These are phyloP conservation scores for Hypomecis punctinalis DNA, from an alignment of 2,888 invertebrate species.

Conservation along the genomic window DNA sequence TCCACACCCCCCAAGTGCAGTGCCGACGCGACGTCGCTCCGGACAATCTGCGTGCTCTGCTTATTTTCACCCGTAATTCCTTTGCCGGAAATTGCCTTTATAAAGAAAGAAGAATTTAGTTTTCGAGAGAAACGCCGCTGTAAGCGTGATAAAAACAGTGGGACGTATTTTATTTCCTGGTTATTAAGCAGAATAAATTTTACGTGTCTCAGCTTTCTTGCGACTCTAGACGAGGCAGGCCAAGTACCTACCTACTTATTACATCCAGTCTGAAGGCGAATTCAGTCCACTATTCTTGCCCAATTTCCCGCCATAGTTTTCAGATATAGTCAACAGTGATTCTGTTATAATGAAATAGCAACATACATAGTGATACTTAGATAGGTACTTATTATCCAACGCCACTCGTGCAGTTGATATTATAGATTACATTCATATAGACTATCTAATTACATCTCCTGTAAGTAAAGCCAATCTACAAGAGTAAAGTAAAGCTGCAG, in stretches of 20 bases:
- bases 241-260: background rate
- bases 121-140: constrained; percentile 60
- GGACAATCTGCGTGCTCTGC: constrained; percentile 85
- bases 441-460: too few species aligned
- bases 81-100: constrained; percentile 84
- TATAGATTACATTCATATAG: too few species aligned
- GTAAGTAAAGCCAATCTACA: too few species aligned
- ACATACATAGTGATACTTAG: too few species aligned
- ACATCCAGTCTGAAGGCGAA: background rate
- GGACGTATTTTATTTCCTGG: constrained; percentile 47
- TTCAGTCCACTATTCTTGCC: background rate
- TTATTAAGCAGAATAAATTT: constrained; percentile 40
- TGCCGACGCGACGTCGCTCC: constrained; percentile 80
- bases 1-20: constrained; percentile 76
- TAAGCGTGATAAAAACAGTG: constrained; percentile 59
- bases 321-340: too few species aligned
- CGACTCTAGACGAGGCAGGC: constrained; percentile 3
- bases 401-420: too few species aligned
- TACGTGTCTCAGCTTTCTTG: constrained; percentile 26
- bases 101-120: constrained; percentile 76
- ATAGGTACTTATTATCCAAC: too few species aligned
- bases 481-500: too few species aligned
- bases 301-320: background rate
- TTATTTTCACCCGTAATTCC: constrained; percentile 84
- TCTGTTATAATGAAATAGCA: too few species aligned